phyloP scores from a whole-genome alignment of 2,113 vertebrate species.

The Struthio camelus region DNA sequence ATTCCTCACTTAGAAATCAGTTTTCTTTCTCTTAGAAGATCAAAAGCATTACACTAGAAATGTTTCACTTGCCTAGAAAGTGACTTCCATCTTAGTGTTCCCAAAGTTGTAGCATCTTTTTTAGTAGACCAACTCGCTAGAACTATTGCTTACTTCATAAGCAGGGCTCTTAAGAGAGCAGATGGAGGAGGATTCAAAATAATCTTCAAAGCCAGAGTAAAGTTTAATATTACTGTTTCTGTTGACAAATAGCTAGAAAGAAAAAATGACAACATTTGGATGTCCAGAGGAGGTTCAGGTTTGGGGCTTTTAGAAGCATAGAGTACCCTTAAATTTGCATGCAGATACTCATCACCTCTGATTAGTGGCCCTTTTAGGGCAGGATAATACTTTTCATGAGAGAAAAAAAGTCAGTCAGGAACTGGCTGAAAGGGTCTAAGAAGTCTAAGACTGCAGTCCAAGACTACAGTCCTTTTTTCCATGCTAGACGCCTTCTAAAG shows the following conservation, averaged over 20 bases:
- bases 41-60: background rate
- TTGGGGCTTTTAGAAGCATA: background rate
- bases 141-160: background rate
- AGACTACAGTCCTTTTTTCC: background rate
- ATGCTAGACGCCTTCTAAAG: background rate
- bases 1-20: background rate
- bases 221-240: background rate
- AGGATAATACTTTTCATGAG: background rate
- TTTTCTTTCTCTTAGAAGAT: background rate
- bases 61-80: background rate
- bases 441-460: background rate
- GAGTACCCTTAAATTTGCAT: background rate
- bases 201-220: background rate
- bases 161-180: background rate
- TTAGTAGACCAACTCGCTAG: background rate
- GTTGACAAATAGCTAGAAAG: background rate
- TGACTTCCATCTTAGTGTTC: background rate
- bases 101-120: background rate
- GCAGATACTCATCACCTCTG: background rate
- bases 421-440: background rate
- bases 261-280: background rate
- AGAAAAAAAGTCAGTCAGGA: rapidly evolving
- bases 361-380: background rate
- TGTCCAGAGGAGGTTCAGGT: background rate
- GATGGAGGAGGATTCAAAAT: background rate